phyloP scores from a whole-genome alignment of 2,888 invertebrate genomes.

The Metacarcinus magister region DNA sequence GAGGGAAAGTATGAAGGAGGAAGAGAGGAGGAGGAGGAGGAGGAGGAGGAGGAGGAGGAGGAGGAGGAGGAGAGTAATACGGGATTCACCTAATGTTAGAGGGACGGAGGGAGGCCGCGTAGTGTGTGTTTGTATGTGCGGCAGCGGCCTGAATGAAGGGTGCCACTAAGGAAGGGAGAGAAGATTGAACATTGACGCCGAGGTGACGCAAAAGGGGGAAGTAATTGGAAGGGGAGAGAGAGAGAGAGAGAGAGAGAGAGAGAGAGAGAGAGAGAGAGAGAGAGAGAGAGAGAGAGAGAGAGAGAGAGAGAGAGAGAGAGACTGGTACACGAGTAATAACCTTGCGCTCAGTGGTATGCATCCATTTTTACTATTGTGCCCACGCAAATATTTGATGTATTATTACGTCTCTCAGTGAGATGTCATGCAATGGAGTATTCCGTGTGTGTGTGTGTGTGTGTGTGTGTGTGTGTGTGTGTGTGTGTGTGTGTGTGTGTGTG shows the following conservation, averaged over 20 bases:
- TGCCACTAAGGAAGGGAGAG: slow-evolving; percentile 33
- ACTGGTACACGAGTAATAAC: neutral
- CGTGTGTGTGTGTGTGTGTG: neutral
- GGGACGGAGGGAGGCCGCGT: neutral
- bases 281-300: slow-evolving; percentile 50
- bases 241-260: slow-evolving; percentile 48
- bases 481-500: slow-evolving; percentile 29
- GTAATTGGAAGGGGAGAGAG: slow-evolving; percentile 8
- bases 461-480: slow-evolving; percentile 31
- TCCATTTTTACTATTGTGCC: neutral
- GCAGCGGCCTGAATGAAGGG: neutral
- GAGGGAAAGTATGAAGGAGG: neutral
- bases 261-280: slow-evolving; percentile 45
- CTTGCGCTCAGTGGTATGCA: neutral
- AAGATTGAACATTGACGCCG: slow-evolving; percentile 60
- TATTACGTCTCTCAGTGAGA: neutral
- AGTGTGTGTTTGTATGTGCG: neutral
- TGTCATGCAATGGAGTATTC: neutral
- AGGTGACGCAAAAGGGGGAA: slow-evolving; percentile 51
- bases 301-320: neutral
- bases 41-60: neutral
- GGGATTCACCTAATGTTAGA: neutral
- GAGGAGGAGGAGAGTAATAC: neutral
- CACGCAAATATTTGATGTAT: neutral
- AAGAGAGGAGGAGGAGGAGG: neutral